Evolutionary conservation across 2,113 vertebrate genomes (phyloP).

Genomic region (Dicerorhinus sumatrensis): DNA sequence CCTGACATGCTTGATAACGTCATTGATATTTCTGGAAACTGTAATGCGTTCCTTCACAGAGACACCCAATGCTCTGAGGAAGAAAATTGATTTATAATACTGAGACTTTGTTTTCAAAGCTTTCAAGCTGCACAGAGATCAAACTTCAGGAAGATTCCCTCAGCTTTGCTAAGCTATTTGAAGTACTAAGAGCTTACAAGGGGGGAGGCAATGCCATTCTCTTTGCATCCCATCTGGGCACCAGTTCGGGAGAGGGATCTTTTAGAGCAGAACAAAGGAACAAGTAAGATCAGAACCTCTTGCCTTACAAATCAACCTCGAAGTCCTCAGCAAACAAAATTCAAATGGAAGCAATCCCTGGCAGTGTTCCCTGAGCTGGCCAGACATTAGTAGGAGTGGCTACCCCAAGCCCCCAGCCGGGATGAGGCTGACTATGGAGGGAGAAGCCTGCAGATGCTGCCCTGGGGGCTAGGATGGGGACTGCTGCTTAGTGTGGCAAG

Average conservation of each 20-base stretch:
- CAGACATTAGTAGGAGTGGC: rapidly evolving
- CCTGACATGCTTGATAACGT: not conserved
- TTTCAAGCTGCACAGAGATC: not conserved
- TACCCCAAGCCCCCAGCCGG: rapidly evolving
- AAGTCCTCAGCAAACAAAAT: not conserved
- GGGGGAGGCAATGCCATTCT: not conserved
- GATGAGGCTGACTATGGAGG: not conserved
- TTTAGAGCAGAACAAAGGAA: not conserved
- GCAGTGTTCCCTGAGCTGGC: not conserved
- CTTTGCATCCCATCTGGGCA: not conserved
- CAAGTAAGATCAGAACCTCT: not conserved
- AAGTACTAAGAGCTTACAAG: not conserved
- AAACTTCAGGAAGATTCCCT: not conserved
- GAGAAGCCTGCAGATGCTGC: not conserved
- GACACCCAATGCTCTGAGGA: not conserved
- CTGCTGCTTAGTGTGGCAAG: not conserved
- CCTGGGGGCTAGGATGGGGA: rapidly evolving
- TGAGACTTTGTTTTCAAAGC: not conserved
- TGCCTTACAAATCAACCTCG: not conserved
- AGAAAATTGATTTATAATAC: not conserved
- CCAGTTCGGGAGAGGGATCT: too few relatives aligned
- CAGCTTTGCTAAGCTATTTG: not conserved
- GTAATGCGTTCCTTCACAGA: not conserved
- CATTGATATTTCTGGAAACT: not conserved
- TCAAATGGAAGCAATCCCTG: not conserved